Conservation (phyloP, 2,888 invertebrate genomes). For the Oscheius sp. region DNA sequence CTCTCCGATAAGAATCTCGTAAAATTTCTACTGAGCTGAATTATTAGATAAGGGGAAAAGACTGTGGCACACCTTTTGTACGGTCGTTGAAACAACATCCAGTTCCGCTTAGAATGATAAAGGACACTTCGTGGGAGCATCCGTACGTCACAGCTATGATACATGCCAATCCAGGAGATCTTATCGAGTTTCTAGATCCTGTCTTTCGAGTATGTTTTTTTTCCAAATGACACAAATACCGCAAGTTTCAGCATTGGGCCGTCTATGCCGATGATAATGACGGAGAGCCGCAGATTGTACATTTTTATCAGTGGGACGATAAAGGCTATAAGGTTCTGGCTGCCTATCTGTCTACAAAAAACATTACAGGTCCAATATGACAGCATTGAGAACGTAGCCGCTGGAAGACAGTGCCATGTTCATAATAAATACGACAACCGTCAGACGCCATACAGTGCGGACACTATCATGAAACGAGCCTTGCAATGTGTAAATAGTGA, state of each 20-base stretch:
- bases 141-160: too few species aligned
- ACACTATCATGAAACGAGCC: too few species aligned
- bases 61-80: too few species aligned
- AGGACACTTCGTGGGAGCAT: too few species aligned
- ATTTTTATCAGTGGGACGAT: too few species aligned
- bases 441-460: background rate
- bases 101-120: too few species aligned
- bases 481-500: too few species aligned
- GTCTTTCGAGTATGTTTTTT: background rate
- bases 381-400: background rate
- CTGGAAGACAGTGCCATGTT: background rate
- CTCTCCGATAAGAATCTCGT: too few species aligned
- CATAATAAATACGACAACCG: background rate
- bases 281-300: background rate
- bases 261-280: background rate
- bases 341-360: too few species aligned
- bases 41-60: too few species aligned
- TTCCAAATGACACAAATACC: background rate
- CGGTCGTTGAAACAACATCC: background rate
- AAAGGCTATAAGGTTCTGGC: too few species aligned
- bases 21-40: too few species aligned
- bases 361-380: conserved; percentile 1
- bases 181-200: background rate
- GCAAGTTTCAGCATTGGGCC: conserved; percentile 1
- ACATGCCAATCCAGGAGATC: background rate